Conservation (phyloP, 2,113 vertebrate species). For the Myiagra hebetior region DNA sequence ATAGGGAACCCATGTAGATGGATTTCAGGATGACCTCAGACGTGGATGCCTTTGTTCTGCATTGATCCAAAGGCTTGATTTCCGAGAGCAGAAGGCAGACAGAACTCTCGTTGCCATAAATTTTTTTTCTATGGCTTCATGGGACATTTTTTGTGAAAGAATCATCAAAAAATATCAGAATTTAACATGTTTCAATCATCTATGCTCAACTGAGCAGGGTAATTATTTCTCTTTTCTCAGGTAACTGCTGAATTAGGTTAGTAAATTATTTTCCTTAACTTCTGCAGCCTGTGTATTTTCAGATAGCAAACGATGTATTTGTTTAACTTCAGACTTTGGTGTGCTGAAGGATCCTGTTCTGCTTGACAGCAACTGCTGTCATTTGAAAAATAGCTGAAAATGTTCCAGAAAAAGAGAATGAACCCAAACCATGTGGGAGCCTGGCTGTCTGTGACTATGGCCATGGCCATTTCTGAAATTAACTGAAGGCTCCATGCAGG, state of each 20-base stretch:
- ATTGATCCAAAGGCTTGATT: neutral
- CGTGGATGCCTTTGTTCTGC: neutral
- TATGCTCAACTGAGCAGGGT: neutral
- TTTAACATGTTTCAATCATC: neutral
- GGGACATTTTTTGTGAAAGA: neutral
- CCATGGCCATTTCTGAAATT: neutral
- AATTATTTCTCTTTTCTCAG: neutral
- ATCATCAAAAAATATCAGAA: neutral
- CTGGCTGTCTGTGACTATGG: neutral
- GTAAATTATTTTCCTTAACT: neutral
- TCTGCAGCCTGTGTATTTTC: neutral
- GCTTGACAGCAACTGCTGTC: neutral
- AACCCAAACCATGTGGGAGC: neutral
- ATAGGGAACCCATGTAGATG: fast-evolving
- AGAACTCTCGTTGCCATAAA: neutral
- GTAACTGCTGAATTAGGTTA: neutral
- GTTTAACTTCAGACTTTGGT: neutral
- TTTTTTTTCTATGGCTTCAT: neutral
- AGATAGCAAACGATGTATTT: neutral
- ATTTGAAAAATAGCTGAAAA: neutral
- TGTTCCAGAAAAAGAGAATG: neutral
- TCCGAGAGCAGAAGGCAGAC: neutral
- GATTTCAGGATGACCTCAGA: neutral
- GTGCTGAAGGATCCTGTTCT: neutral
- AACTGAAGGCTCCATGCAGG: neutral